Conservation (phyloP, 2,888 invertebrate genomes). For the Heteromurus nitidus region DNA sequence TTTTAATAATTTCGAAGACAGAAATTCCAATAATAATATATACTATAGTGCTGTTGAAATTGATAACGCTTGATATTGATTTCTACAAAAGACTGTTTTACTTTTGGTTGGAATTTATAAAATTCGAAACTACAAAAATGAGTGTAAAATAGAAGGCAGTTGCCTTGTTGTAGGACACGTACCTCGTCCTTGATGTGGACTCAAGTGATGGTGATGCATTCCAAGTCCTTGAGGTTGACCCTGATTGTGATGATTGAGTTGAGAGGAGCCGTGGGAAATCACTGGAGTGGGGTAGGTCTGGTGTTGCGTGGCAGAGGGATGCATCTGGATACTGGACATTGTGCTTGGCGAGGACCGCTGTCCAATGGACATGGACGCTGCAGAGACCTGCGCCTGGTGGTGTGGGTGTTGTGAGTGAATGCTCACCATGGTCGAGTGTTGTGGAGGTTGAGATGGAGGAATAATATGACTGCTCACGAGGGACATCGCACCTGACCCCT, state of each 20-base stretch:
- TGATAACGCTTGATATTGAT: no score
- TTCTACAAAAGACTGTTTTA: no score
- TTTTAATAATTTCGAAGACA: no score
- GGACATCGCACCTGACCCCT: conserved; percentile 24
- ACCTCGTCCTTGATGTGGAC: conserved; percentile 47
- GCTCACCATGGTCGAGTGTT: conserved; percentile 7
- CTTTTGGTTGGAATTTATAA: no score
- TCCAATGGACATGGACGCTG: conserved; percentile 38
- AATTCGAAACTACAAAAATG: not conserved
- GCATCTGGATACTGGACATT: conserved; percentile 38
- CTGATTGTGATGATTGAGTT: conserved; percentile 50
- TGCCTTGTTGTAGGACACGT: not conserved
- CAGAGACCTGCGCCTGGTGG: conserved; percentile 37
- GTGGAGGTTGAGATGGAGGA: conserved; percentile 23
- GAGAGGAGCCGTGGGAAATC: conserved; percentile 65
- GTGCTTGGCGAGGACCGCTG: conserved; percentile 54
- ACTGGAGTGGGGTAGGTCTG: conserved; percentile 60
- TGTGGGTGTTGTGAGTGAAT: conserved; percentile 47
- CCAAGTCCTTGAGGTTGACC: conserved; percentile 21
- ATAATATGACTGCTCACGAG: conserved; percentile 26
- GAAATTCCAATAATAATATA: no score
- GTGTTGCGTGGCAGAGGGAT: conserved; percentile 36
- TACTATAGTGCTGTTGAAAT: no score
- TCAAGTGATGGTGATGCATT: conserved; percentile 35
- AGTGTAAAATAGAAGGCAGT: not conserved